Evolutionary conservation across 1,140 invertebrate species (phyloP), one percentile per base, ranked within the genome.

Genomic region (Drosophila punjabiensis): DNA sequence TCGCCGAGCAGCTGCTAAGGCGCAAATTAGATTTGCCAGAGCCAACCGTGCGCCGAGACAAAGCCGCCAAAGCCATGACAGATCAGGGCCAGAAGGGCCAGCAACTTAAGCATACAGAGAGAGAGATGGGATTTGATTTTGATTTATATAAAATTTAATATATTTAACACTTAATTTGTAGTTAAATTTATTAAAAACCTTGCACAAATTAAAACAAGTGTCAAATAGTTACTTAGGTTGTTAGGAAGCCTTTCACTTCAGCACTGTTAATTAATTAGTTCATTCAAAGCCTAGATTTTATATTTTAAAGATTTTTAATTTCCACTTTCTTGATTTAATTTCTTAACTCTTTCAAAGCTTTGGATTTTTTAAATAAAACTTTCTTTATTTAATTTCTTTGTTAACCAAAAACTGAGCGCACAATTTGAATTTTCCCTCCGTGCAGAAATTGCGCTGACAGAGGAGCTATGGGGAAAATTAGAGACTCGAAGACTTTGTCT

Each of bases 11-110:
- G 68, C 68, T 79, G 80, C 48, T 81, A 85, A 88, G 81, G 85
- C 84, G 86, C 60, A 89, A 89, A 89, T 89, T 89, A 85, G 84
- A 89, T 88, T 83, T 79, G 55, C 43, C 62, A 58, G 43, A 84
- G 55, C 60, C 69, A 79, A 69, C 55, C 63, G 79, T 70, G 82
- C 58, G 66, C 77, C 55, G 67, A 65, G 47, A 77, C 75, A 77
- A 53, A 77, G 62, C 63, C 53, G 52, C 32, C 59, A 62, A 47
- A 82, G 56, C 56, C 50, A 43, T 52, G 37, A 71, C 68, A 66
- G 35, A 52, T 60, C 32, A 37, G 33, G 28, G 39, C 24, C 55
- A 30, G 33, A 11, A 8, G 37, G 32, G 39, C n/a, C 55, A 28
- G 33, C 14, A 10, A 35, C 43, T 52, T 11, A 52, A 16, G 58